Conservation (phyloP, 2,888 invertebrate genomes). For the Leptinotarsa haldemani region DNA sequence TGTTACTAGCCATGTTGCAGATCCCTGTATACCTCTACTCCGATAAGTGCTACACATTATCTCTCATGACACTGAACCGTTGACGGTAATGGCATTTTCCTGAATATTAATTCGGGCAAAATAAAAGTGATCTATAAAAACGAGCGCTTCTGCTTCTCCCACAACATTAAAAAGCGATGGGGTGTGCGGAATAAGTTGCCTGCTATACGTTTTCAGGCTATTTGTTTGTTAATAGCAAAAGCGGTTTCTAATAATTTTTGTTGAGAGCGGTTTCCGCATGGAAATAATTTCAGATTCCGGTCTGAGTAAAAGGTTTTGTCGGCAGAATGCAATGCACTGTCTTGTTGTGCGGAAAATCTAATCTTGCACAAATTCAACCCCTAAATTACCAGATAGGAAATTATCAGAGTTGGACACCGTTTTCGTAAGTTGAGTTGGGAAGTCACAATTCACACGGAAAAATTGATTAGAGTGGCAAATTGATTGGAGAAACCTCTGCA, state of each 20-base stretch:
- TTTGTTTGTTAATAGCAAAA: conserved; percentile 10
- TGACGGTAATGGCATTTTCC: conserved; percentile 46
- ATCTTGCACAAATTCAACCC: no score
- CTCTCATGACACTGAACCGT: conserved; percentile 49
- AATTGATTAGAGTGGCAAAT: no score
- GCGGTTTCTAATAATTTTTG: conserved; percentile 20
- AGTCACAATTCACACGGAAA: no score
- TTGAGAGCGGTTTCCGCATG: not conserved
- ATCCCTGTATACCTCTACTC: conserved; percentile 16
- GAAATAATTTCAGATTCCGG: not conserved
- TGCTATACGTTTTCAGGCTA: conserved; percentile 10
- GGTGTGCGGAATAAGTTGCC: conserved; percentile 21
- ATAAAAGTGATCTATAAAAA: conserved; percentile 49
- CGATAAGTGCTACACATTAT: conserved; percentile 21
- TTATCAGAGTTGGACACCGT: no score
- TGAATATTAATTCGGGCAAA: conserved; percentile 49
- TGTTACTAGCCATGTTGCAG: not conserved
- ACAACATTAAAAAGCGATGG: conserved; percentile 23
- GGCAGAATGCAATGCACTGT: not conserved
- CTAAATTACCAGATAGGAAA: no score
- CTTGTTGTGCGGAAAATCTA: no score
- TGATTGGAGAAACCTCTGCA: no score
- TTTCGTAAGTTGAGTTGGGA: no score
- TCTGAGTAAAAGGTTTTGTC: not conserved
- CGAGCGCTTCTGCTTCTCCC: conserved; percentile 23